Conservation (phyloP, 2,797 vertebrate species). For the Fratercula arctica region DNA sequence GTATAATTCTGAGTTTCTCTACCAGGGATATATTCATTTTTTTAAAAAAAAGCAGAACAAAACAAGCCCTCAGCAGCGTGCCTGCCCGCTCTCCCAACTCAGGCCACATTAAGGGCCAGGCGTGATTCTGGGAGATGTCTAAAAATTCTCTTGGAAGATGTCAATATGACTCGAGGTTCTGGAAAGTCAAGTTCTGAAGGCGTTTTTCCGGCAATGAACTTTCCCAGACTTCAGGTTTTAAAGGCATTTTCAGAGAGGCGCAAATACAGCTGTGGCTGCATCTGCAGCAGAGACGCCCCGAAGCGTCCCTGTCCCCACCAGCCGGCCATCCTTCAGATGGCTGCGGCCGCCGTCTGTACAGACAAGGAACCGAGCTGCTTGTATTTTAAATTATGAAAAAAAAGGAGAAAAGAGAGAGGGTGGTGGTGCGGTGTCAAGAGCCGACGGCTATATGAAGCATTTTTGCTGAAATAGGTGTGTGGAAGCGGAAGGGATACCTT, state of each 20-base stretch:
- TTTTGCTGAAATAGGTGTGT: neutral
- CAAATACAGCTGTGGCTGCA: neutral
- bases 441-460: neutral
- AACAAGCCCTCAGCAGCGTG: neutral
- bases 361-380: neutral
- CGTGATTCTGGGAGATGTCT: no score
- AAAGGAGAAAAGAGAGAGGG: neutral
- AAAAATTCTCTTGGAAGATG: neutral
- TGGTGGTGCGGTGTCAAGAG: neutral
- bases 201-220: neutral
- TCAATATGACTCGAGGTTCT: neutral
- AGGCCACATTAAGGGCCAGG: neutral
- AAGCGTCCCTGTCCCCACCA: neutral
- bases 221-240: neutral
- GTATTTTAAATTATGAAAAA: accelerated
- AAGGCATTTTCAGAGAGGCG: neutral
- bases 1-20: neutral
- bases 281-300: neutral
- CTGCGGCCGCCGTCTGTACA: neutral
- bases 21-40: neutral
- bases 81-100: neutral
- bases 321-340: neutral
- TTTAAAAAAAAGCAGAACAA: neutral
- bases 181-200: neutral
- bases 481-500: neutral